Evolutionary conservation across 2,888 invertebrate species (phyloP).

Genomic region (Uropetala carovei): DNA sequence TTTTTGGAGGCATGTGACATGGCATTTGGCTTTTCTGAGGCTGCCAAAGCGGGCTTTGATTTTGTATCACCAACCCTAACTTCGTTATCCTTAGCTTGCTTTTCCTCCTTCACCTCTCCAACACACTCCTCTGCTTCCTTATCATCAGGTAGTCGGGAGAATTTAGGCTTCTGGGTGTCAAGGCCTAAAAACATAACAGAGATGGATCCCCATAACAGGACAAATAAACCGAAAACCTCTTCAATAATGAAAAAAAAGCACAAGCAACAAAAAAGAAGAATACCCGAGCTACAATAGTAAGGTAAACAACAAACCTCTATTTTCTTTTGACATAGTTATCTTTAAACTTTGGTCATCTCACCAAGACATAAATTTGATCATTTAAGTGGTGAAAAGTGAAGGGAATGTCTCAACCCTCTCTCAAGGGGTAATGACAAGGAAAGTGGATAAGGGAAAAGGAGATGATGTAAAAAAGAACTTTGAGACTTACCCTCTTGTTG

Average conservation of each 20-base stretch:
- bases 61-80: slow-evolving; percentile 19
- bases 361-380: slow-evolving; percentile 41
- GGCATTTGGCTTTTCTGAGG: background rate
- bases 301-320: slow-evolving; percentile 33
- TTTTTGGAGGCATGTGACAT: slow-evolving; percentile 43
- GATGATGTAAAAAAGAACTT: slow-evolving; percentile 44
- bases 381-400: slow-evolving; percentile 41
- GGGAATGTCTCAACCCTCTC: slow-evolving; percentile 27
- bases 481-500: slow-evolving; percentile 68
- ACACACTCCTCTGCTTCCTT: slow-evolving; percentile 25
- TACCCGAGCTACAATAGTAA: slow-evolving; percentile 41
- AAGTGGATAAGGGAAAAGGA: slow-evolving; percentile 22
- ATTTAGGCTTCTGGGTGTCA: slow-evolving; percentile 59
- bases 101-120: slow-evolving; percentile 57
- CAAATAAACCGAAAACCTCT: slow-evolving; percentile 10
- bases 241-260: slow-evolving; percentile 54
- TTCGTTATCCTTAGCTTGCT: slow-evolving; percentile 43
- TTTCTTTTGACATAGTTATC: slow-evolving; percentile 47
- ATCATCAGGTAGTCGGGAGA: slow-evolving; percentile 2
- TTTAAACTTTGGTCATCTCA: slow-evolving; percentile 52
- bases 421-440: slow-evolving; percentile 37
- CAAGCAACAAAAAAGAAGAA: slow-evolving; percentile 54
- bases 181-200: slow-evolving; percentile 63
- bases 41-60: slow-evolving; percentile 12
- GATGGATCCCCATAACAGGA: slow-evolving; percentile 53